These are phyloP conservation scores for Pollenia amentaria DNA, from an alignment of 2,888 invertebrate species.

Conservation along the genomic window DNA sequence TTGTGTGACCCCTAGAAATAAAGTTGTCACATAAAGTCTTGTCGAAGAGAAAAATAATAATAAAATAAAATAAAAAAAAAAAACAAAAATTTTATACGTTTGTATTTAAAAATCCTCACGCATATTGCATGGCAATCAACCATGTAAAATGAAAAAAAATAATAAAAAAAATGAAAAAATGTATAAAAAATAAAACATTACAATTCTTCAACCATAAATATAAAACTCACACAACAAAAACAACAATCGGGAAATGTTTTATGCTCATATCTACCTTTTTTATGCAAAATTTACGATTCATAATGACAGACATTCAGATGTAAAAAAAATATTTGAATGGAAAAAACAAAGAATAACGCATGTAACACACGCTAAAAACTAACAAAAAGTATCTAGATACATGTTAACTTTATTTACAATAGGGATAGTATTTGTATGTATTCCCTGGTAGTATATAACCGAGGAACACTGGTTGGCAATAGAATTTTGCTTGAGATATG, in stretches of 20 bases:
- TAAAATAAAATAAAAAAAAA: neutral
- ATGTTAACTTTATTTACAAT: too few relatives aligned
- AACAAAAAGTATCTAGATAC: slow-evolving; percentile 10
- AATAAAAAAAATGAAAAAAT: neutral
- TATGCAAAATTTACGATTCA: slow-evolving; percentile 72
- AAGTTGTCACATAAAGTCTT: slow-evolving; percentile 52
- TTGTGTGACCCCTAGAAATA: slow-evolving; percentile 62
- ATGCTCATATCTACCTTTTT: slow-evolving; percentile 58
- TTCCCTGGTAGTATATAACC: too few relatives aligned
- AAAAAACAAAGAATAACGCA: slow-evolving; percentile 20
- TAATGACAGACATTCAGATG: slow-evolving; percentile 61
- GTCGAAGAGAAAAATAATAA: neutral
- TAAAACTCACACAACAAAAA: neutral
- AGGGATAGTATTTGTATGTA: too few relatives aligned
- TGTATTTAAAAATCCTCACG: slow-evolving; percentile 53
- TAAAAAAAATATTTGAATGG: slow-evolving; percentile 20
- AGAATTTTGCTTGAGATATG: neutral
- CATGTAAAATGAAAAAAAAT: slow-evolving; percentile 45
- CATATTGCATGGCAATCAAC: slow-evolving; percentile 65
- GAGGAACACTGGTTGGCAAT: neutral
- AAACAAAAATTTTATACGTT: neutral
- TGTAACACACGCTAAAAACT: slow-evolving; percentile 50
- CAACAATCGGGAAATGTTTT: slow-evolving; percentile 46
- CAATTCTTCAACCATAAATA: slow-evolving; percentile 45
- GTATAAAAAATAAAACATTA: slow-evolving; percentile 15